Base-by-base conservation (phyloP, 92 coral and sea anemone genomes). In the Porites lobata region DNA sequence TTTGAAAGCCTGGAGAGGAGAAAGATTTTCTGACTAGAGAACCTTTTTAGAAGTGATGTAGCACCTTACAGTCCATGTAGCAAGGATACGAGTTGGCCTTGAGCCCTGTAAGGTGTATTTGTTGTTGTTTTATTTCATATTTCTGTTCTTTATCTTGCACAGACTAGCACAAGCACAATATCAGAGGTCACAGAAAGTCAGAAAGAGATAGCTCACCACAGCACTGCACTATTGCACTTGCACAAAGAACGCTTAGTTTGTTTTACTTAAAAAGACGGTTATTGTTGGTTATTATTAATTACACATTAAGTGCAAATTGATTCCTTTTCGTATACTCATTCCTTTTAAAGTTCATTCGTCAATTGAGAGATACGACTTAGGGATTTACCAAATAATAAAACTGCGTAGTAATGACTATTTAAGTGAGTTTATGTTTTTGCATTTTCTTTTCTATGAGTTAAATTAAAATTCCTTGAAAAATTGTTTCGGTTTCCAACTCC, bases 161-260 rank as follows among this genome's bases (percentile, higher is more conserved):
- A 95, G 98, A 90, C 85, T 90, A 85, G 98, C 95, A 81, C 98
- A 95, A 86, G 96, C 86, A 89, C 82, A 93, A 51, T 92, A 95
- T 81, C 88, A 89, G 92, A 85, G 77, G 96, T 89, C 93, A 63
- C 94, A 90, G 90, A 95, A 81, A 78, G 85, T 83, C 69, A 86
- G 85, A 82, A 85, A 91, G 85, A 88, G 94, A 89, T 94, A 92
- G 91, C 76, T 47, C 70, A 32, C 50, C 76, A 62, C 69, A 52
- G 67, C 79, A 59, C 87, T 53, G 63, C 78, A 51, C 63, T 74
- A 20, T 10, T 79, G 59, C 67, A 32, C 29, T 79, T 50, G 62
- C 77, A 53, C 80, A 54, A 12, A 20, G 32, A 72, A 20, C 50
- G 7, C 47, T 79, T 63, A 51, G 52, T 18, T 19, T 20, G 59